phyloP scores from a whole-genome alignment of 2,888 invertebrate genomes.

The Pammene fasciana region DNA sequence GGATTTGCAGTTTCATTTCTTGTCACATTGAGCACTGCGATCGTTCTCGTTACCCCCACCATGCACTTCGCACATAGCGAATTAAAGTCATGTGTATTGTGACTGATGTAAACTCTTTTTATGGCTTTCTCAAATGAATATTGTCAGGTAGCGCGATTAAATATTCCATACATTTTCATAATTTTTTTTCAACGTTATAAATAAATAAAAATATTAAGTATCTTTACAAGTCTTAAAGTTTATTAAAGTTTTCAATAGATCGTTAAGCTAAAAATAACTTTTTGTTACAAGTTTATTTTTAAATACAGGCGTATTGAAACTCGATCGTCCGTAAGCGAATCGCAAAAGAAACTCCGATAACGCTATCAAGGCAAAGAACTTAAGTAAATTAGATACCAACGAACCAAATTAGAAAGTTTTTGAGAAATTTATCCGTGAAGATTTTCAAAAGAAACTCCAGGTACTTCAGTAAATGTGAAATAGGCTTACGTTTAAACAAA shows the following conservation, averaged over 20 bases:
- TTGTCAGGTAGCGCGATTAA: too few species aligned
- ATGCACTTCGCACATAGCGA: too few species aligned
- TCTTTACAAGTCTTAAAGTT: too few species aligned
- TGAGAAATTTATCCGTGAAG: slow-evolving; percentile 54
- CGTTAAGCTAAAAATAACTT: neutral
- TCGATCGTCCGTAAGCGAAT: slow-evolving; percentile 28
- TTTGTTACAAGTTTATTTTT: slow-evolving; percentile 1
- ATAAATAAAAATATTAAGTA: too few species aligned
- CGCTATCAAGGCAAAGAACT: slow-evolving; percentile 56
- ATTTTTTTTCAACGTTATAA: too few species aligned
- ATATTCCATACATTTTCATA: too few species aligned
- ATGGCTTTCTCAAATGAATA: too few species aligned
- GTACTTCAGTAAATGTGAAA: slow-evolving; percentile 62
- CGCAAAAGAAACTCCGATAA: slow-evolving; percentile 19
- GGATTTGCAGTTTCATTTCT: too few species aligned
- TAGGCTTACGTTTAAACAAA: slow-evolving; percentile 57
- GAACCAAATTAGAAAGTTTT: slow-evolving; percentile 61
- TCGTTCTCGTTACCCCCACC: too few species aligned
- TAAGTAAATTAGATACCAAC: slow-evolving; percentile 67
- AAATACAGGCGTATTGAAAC: slow-evolving; percentile 24
- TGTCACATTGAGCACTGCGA: too few species aligned
- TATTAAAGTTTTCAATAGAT: neutral
- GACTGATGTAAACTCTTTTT: too few species aligned
- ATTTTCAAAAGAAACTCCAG: slow-evolving; percentile 55
- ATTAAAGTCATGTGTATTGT: too few species aligned